Evolutionary conservation across 2,888 invertebrate species (phyloP).

Genomic region (Aphidoletes aphidimyza): DNA sequence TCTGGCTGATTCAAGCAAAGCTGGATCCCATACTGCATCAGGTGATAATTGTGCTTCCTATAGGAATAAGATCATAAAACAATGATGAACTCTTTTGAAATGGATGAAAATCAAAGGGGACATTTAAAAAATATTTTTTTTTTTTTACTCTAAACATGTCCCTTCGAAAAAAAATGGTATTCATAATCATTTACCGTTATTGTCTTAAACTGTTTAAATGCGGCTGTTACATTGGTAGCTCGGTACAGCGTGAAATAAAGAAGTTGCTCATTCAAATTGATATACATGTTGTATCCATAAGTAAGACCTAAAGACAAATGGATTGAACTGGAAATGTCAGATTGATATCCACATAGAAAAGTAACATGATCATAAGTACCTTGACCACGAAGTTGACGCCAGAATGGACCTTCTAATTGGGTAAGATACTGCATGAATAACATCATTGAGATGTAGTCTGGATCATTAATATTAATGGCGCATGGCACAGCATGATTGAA

Average conservation of each 20-base stretch:
- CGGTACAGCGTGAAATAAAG: constrained; percentile 78
- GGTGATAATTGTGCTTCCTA: constrained; percentile 71
- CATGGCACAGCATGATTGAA: constrained; percentile 75
- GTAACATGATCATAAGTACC: neutral
- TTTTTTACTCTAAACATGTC: neutral
- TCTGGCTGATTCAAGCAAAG: constrained; percentile 83
- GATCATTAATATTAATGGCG: constrained; percentile 72
- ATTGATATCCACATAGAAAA: neutral
- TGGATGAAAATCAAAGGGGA: too few relatives aligned
- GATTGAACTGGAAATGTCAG: neutral
- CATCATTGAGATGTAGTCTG: constrained; percentile 78
- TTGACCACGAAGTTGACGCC: constrained; percentile 86
- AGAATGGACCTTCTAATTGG: constrained; percentile 78
- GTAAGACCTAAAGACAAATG: constrained; percentile 72
- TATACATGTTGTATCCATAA: constrained; percentile 78
- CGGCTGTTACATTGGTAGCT: constrained; percentile 81
- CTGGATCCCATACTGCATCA: constrained; percentile 71
- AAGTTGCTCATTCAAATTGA: constrained; percentile 75
- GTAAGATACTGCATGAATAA: constrained; percentile 87
- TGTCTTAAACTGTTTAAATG: constrained; percentile 80
- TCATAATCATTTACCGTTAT: constrained; percentile 73
- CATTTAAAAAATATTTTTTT: too few relatives aligned
- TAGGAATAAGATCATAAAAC: constrained; percentile 61
- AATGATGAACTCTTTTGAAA: constrained; percentile 57
- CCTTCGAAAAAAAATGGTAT: neutral